phyloP scores from a whole-genome alignment of 1,140 invertebrate species.

The Bombus waltoni region DNA sequence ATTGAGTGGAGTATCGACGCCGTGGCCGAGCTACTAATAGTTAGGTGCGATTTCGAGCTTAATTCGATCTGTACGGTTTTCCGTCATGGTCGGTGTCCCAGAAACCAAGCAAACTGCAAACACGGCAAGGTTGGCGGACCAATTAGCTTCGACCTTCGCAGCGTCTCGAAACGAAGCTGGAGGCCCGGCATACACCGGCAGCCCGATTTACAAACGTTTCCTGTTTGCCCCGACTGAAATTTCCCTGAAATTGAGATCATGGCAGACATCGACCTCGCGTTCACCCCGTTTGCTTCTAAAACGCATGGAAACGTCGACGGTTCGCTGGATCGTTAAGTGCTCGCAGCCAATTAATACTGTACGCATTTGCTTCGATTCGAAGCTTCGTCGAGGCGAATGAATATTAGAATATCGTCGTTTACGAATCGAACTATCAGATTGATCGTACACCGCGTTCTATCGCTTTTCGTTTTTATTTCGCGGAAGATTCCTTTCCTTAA shows the following conservation, averaged over 20 bases:
- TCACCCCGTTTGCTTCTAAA: constrained; percentile 2
- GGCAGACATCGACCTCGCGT: not conserved
- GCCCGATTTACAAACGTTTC: constrained; percentile 38
- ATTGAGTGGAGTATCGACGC: constrained; percentile 28
- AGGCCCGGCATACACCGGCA: not conserved
- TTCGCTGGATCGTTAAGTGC: constrained; percentile 15
- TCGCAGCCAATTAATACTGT: constrained; percentile 7
- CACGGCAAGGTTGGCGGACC: constrained; percentile 47
- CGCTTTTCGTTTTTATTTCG: not conserved
- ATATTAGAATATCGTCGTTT: not conserved
- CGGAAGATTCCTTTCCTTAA: not conserved
- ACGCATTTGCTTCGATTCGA: not conserved
- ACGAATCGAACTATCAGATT: not conserved
- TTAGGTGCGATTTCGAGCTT: constrained; percentile 37
- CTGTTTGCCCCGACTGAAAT: constrained; percentile 43
- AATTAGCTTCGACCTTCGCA: constrained; percentile 49
- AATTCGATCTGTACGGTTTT: constrained; percentile 52
- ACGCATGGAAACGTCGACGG: not conserved
- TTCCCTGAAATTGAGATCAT: constrained; percentile 46
- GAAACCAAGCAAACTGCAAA: constrained; percentile 52
- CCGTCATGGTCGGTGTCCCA: constrained; percentile 38
- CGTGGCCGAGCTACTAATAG: not conserved
- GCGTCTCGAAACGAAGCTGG: constrained; percentile 31
- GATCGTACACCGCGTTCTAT: not conserved
- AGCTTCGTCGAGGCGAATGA: not conserved